Conservation (phyloP, 1,140 invertebrate species). For the Leptoteleia sp. region DNA sequence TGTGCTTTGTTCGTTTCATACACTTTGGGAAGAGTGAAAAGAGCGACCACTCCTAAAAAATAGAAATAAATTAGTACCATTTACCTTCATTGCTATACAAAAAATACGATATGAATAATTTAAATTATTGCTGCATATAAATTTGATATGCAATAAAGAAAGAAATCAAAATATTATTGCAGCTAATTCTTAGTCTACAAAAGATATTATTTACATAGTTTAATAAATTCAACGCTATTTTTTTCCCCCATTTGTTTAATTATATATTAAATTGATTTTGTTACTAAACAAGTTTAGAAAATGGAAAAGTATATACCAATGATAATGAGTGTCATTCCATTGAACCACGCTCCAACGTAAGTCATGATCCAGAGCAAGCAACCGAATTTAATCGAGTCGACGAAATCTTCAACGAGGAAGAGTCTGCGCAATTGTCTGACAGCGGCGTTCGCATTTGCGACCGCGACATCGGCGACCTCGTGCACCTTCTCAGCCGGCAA, state of each 20-base stretch:
- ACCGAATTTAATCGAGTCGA: slow-evolving; percentile 97
- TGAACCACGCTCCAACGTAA: slow-evolving; percentile 98
- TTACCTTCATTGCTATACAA: slow-evolving; percentile 4
- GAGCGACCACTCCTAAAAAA: slow-evolving; percentile 91
- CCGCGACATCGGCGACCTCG: slow-evolving; percentile 89
- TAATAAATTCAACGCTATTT: too few species aligned
- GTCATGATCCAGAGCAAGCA: slow-evolving; percentile 96
- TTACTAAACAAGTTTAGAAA: too few species aligned
- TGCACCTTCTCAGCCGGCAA: slow-evolving; percentile 94
- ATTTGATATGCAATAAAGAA: too few species aligned
- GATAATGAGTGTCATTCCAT: slow-evolving; percentile 97
- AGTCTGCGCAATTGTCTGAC: slow-evolving; percentile 92
- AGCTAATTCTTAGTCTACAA: too few species aligned
- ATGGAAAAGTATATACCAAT: slow-evolving; percentile 88
- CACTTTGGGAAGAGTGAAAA: slow-evolving; percentile 98
- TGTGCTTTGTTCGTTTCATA: slow-evolving; percentile 99
- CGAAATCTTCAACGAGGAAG: slow-evolving; percentile 97
- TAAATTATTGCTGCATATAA: too few species aligned
- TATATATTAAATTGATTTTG: too few species aligned
- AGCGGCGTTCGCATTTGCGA: slow-evolving; percentile 91
- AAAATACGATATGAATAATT: too few species aligned
- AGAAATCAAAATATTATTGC: too few species aligned
- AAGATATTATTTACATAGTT: too few species aligned
- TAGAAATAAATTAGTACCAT: slow-evolving; percentile 66
- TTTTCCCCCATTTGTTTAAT: too few species aligned